These are phyloP conservation scores for Dreissena rostriformis DNA, from an alignment of 1,140 invertebrate genomes.

Conservation along the genomic window DNA sequence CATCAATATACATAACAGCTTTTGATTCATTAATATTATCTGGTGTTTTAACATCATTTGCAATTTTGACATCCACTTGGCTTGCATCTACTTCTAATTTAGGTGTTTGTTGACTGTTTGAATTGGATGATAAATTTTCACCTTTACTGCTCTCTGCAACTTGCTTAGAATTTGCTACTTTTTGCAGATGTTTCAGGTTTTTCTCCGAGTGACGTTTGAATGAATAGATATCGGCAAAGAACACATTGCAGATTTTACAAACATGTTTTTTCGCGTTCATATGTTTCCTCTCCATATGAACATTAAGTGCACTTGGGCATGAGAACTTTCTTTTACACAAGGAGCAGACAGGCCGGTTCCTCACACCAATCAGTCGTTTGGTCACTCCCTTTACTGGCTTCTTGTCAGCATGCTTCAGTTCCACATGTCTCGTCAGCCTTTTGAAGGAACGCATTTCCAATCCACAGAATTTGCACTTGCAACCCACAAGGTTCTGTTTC, in stretches of 20 bases:
- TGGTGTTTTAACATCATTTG: no score
- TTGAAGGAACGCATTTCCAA: constrained; percentile 83
- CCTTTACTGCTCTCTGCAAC: no score
- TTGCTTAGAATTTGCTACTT: not conserved
- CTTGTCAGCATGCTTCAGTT: constrained; percentile 83
- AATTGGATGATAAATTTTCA: no score
- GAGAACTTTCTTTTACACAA: constrained; percentile 54
- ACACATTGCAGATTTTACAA: not conserved
- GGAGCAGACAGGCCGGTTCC: constrained; percentile 39
- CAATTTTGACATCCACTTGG: no score
- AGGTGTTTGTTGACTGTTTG: no score
- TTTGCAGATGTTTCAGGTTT: constrained; percentile 15
- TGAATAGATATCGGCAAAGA: not conserved
- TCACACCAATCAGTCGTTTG: constrained; percentile 38
- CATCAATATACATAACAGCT: no score
- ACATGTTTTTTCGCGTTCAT: constrained; percentile 31
- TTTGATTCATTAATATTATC: no score
- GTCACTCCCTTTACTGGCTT: constrained; percentile 36
- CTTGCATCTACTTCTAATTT: no score
- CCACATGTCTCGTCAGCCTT: constrained; percentile 86
- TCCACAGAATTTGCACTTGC: constrained; percentile 83
- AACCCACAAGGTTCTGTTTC: constrained; percentile 84
- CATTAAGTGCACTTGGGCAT: constrained; percentile 57
- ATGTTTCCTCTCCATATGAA: constrained; percentile 66
- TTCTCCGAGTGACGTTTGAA: no score